Evolutionary conservation across 30 jellyfish, hydroid and myxozoan species (phyloP), one percentile per base, ranked within the genome.

Genomic region (Hydractinia echinata): DNA sequence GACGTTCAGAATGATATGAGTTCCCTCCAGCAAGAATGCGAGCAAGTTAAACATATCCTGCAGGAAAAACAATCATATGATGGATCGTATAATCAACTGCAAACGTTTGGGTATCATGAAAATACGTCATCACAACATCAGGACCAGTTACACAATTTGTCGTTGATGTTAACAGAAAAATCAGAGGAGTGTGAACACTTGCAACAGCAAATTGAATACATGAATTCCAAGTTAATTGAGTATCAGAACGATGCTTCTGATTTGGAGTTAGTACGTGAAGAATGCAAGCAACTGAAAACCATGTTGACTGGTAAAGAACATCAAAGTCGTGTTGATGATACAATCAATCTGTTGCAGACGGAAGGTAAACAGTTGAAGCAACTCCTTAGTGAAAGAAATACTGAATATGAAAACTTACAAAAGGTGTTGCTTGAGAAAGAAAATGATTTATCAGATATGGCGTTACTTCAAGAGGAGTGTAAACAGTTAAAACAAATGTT

Each of bases 231-330:
- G 66, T 55, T 80, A 10, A 10, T 80, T 52, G 72, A 52, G 54
- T 8, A 61, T 8, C 81, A 80, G 73, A 80, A 80, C 67, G 87
- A 80, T 44, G 49, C 83, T 49, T 80, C 87, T 61, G 87, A 80
- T 50, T 20, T 80, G 87, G 87, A 80, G 76, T 56, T 80, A 68
- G 66, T 80, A 18, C 51, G 84, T 9, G 87, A 80, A 21, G 87
- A 80, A 67, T 80, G 87, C 69, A 62, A 66, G 52, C 87, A 80
- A 51, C 52, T 80, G 82, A 80, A 80, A 55, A 51, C 83, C 14
- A 80, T 80, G 87, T 51, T 80, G 85, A 1, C 61, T 8, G 69
- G 84, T 80, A 80, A 80, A 50, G 87, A 80, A 30, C 82, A 80
- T n/a, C 85, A 55, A 55, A 52, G 20, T 8, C 60, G 56, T 5